Conservation (phyloP, 2,797 vertebrate species). For the Pangasius djambal region DNA sequence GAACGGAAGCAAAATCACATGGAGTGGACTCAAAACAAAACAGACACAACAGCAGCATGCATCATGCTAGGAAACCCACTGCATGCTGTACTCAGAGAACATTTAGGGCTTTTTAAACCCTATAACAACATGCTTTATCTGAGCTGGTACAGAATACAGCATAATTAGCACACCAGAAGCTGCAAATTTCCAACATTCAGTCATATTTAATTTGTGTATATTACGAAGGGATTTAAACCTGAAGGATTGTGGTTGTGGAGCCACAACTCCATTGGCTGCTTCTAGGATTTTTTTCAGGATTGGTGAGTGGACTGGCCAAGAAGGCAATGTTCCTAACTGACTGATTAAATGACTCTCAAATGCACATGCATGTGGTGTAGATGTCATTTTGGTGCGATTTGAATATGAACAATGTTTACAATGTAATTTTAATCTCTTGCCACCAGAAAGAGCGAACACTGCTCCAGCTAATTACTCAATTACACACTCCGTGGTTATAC, state of each 20-base stretch:
- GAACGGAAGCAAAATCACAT: background rate
- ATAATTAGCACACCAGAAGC: background rate
- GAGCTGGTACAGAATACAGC: background rate
- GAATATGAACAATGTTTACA: background rate
- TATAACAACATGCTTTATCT: background rate
- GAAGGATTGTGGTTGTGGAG: constrained; percentile 9
- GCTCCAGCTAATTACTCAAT: background rate
- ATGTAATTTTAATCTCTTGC: background rate
- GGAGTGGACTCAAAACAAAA: background rate
- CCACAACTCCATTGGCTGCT: background rate
- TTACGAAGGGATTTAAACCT: background rate
- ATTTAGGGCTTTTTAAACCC: background rate
- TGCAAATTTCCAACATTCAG: background rate
- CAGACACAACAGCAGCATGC: background rate
- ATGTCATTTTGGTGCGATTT: background rate
- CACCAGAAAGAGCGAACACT: background rate
- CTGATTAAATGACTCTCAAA: background rate
- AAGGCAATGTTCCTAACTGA: background rate
- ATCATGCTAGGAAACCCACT: background rate
- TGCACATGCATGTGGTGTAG: background rate
- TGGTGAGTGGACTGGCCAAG: background rate
- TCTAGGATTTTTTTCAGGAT: background rate
- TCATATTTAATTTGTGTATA: constrained; percentile 4
- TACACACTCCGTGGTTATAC: background rate
- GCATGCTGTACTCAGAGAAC: too few relatives aligned